phyloP scores from a whole-genome alignment of 1,140 invertebrate species.

The Drosophila pseudoobscura region DNA sequence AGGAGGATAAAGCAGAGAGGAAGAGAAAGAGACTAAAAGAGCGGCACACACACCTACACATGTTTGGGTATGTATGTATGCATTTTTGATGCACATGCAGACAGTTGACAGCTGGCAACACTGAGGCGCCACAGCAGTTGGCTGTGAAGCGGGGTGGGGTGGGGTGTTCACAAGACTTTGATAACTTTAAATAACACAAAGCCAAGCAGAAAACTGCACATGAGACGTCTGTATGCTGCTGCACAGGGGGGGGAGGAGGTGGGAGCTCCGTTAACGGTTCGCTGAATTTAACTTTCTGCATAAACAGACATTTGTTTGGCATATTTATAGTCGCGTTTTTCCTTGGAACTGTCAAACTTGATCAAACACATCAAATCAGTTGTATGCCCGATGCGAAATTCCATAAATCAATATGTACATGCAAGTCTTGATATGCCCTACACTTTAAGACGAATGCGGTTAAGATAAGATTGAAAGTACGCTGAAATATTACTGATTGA shows the following conservation, averaged over 20 bases:
- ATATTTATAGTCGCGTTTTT: constrained; percentile 25
- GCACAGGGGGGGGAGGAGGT: too few relatives aligned
- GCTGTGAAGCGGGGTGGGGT: too few relatives aligned
- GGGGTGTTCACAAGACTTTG: constrained; percentile 4
- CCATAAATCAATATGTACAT: constrained; percentile 1
- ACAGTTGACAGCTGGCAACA: constrained; percentile 19
- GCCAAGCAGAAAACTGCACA: neutral
- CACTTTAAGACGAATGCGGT: too few relatives aligned
- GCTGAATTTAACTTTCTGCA: constrained; percentile 6
- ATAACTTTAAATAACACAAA: constrained; percentile 13
- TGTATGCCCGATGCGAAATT: too few relatives aligned
- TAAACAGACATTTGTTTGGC: constrained; percentile 7
- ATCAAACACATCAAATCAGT: too few relatives aligned
- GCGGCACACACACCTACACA: constrained; percentile 18
- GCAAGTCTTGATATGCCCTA: too few relatives aligned
- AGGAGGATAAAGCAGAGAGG: neutral
- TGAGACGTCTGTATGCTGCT: neutral
- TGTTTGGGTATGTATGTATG: too few relatives aligned
- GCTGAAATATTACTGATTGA: too few relatives aligned
- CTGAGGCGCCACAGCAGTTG: too few relatives aligned
- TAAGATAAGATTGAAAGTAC: too few relatives aligned
- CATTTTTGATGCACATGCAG: constrained; percentile 15
- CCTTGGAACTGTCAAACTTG: neutral
- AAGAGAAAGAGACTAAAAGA: neutral
- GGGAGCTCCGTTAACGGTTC: neutral